Base-by-base conservation (phyloP, 2,797 vertebrate species). In the Sebastes itinus region DNA sequence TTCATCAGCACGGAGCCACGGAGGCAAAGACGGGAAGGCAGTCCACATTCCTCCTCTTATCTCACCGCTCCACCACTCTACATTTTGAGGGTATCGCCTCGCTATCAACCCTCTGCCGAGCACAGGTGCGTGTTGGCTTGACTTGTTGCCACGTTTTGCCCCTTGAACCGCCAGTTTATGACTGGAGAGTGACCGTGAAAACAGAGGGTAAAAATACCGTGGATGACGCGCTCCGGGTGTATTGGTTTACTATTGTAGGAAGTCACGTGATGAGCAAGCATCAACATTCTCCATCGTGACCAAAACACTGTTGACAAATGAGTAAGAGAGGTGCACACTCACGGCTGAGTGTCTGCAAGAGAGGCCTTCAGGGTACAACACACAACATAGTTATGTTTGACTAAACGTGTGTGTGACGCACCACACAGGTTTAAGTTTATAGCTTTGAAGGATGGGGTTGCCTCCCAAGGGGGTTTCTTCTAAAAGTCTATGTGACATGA, bases 201-300 rank as follows among this genome's bases (percentile, higher is more conserved):
- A 81, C 73, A 75, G 58, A 71, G 66, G 72, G 25, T 86, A 87
- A 86, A 90, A 90, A 92, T 92, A 91, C 71, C 61, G 38, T 1
- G 18, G 55, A 54, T 58, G 71, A 64, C 42, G 56, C 38, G 71
- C 56, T 59, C 20, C 12, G 52, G 38, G 16, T 28, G 58, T 60
- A 83, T 81, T 38, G 38, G 46, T 65, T 91, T 86, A 87, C 56
- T 2, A 22, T 18, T 22, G n/a, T 22, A 64, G 66, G 49, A 75
- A 75, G 87, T 88, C 86, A 70, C 42, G 65, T 84, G 78, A 87
- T 12, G 22, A 73, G 42, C 30, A 20, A 77, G 64, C 55, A 27
- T 72, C 66, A 23, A 75, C 71, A 72, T 75, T 77, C 59, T 38
- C 46, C 56, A 32, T 52, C 3, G 2, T 52, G 78, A 87, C 66